phyloP scores from a whole-genome alignment of 1,140 invertebrate species.

The Trichonephila clavipes region DNA sequence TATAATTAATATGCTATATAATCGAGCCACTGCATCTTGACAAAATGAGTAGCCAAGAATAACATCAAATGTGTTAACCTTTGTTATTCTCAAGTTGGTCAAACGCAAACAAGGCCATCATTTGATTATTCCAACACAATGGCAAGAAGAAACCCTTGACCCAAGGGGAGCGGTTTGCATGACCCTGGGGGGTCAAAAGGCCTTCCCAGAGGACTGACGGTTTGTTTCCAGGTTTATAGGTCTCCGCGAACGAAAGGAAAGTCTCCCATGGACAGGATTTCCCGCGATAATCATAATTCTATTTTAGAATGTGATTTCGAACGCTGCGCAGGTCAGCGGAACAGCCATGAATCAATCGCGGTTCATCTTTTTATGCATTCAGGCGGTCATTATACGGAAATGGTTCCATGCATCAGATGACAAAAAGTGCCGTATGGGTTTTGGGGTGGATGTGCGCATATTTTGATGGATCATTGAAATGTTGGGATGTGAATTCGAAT shows the following conservation, averaged over 20 bases:
- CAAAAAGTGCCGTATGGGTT: neutral
- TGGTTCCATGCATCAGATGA: neutral
- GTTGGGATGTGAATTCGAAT: neutral
- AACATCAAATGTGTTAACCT: too few species aligned
- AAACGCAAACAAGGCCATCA: neutral
- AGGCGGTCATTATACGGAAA: neutral
- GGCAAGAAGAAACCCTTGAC: neutral
- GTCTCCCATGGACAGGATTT: slow-evolving; percentile 1
- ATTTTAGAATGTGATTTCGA: neutral
- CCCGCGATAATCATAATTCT: neutral
- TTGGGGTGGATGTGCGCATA: neutral
- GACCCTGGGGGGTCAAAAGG: neutral
- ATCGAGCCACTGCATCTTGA: too few species aligned
- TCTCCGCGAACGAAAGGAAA: neutral
- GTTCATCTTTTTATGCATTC: neutral
- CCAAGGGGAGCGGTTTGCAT: neutral
- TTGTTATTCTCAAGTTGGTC: too few species aligned
- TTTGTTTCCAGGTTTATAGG: neutral
- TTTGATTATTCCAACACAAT: neutral
- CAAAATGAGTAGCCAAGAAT: too few species aligned
- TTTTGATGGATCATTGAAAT: neutral
- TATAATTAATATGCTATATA: too few species aligned
- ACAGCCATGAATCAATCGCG: neutral
- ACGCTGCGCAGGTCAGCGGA: neutral
- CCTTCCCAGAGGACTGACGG: neutral